Base-by-base conservation (phyloP, 2,797 vertebrate genomes). In the Melopsittacus undulatus region DNA sequence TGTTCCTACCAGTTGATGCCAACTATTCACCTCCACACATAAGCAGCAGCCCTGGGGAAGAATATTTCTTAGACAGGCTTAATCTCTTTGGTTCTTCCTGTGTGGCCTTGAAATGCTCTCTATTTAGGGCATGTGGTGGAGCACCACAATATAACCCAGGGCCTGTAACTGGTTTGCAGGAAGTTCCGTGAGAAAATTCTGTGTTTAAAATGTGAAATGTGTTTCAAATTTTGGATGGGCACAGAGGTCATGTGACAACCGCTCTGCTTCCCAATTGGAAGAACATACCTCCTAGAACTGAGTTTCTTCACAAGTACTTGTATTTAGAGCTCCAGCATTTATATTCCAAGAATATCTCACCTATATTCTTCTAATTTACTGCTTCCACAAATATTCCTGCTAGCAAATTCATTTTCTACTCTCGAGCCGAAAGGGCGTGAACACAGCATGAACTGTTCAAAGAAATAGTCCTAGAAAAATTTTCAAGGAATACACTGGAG, bases 121-220 rank as follows among this genome's bases (percentile, higher is more conserved):
- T 94, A 56, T 94, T 96, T 89, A 81, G 92, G 94, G 92, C 79
- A 89, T 96, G 89, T 96, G 95, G 91, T 90, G 61, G 45, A 90
- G 77, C 51, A 91, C 80, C 89, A 91, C 93, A 95, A 69, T 91
- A 76, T 88, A 91, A 94, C 92, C 80, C 91, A 89, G 45, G 82
- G 87, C 82, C 95, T 97, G 96, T 78, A 96, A 94, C 79, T 95
- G 93, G 95, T 96, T 96, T 97, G 92, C 77, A 91, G 94, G 94
- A 57, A 27, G 49, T 92, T 95, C 87, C 38, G 76, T 95, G 94
- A 95, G 92, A 97, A 97, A 96, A 95, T 64, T 85, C 77, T 92
- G 68, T 87, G 72, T 91, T 96, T 94, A 91, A 97, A 97, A 91
- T 92, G 59, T 76, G 82, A 97, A 97, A 97, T 92, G 92, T 96